Base-by-base conservation (phyloP, 2,888 invertebrate genomes). In the Meandrusa payeni region DNA sequence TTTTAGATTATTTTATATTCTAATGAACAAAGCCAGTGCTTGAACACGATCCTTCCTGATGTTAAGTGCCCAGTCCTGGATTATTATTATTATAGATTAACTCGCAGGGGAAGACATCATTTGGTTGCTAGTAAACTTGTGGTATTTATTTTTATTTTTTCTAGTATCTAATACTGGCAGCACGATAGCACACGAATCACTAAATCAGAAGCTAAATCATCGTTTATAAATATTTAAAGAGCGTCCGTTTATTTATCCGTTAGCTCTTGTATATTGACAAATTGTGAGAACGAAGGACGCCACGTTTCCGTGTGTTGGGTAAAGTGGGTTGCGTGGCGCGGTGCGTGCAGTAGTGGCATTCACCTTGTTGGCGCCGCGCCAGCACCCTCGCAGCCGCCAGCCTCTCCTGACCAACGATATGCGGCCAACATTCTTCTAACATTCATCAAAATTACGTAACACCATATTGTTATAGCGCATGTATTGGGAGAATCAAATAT, bases 291-390 rank as follows among this genome's bases (percentile, higher is more conserved):
- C 40, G 47, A 51, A 50, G 50, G 48, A 49, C 50, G 39, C 38
- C 13, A 55, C 60, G 57, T 68, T 69, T 70, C 68, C 70, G 61
- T 60, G 64, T 76, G 74, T 71, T 69, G 69, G 66, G 74, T 71
- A 70, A 82, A 82, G 75, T 81, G 80, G 76, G 80, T 77, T 79
- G 78, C 67, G 65, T 66, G 64, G 69, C 68, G 64, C 65, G 69
- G 64, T 72, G 76, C 74, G 79, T 71, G 74, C 71, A 53, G 47
- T 69, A 72, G 83, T 87, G 87, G 87, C 87, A 87, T 86, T 87
- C 86, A 86, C 87, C 87, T 87, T 85, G 86, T 86, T 87, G 87
- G 87, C 82, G 51, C 51, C 29, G 32, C 52, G 79, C 85, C 86
- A 85, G 57, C 54, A 31, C 48, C 48, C 56, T 48, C 48, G 45